Evolutionary conservation across 2,888 invertebrate genomes (phyloP), one percentile per base, ranked within the genome.

Genomic region (Aporophyla lueneburgensis): DNA sequence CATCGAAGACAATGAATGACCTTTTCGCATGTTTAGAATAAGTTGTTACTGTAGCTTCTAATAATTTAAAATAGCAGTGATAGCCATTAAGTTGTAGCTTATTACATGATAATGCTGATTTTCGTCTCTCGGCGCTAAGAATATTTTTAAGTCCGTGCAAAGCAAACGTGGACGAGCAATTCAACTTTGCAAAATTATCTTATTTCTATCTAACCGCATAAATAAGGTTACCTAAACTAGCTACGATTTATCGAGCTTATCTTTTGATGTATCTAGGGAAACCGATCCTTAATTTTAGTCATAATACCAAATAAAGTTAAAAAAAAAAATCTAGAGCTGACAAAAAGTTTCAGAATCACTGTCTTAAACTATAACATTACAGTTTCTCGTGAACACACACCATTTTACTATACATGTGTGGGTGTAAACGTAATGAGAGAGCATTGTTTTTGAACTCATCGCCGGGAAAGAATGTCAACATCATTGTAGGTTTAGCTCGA

Each of bases 401-500:
- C 58, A 73, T 65, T 69, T 46, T n/a, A 46, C 2, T 49, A 19
- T 19, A 63, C 46, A 54, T 69, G 59, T 81, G 54, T 74, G 59
- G 14, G 71, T 76, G 58, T 46, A 21, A 27, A 0, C n/a, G 80
- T 81, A 84, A 86, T 76, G 54, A 70, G 86, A 83, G 83, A 78
- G 78, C 74, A 74, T 86, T 86, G 86, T 86, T 87, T 87, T 75
- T 69, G 67, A 65, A 74, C 53, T 27, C 86, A 85, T 83, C 83
- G 62, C 9, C 58, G 16, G 70, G 63, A 81, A 86, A 84, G 83
- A 84, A 77, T 88, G 81, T 86, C 86, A 86, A 88, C 88, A 88
- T 56, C 66, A 77, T 72, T 87, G 86, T 87, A 76, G 33, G 67
- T 71, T 43, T 27, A 56, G 63, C 43, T 14, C 7, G 59, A 62